Percentiles rank a stretch among this genome's conserved stretches.
These are phyloP conservation scores for Drosophila repletoides DNA, from an alignment of 1,140 invertebrate genomes.

Conservation along the genomic window DNA sequence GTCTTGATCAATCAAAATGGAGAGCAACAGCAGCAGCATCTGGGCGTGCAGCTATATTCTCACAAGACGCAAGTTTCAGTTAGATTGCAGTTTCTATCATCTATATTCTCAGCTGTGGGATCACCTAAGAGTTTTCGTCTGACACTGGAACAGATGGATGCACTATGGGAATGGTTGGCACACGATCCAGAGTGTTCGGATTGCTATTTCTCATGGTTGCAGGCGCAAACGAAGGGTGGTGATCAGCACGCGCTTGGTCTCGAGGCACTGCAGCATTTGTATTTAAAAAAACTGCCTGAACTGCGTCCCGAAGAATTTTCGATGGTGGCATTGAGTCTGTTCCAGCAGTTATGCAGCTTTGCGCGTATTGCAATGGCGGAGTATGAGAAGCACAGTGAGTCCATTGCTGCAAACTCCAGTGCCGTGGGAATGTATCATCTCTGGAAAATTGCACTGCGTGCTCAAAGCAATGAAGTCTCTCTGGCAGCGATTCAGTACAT, in stretches of 20 bases:
- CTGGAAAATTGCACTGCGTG: constrained; percentile 95
- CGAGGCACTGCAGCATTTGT: constrained; percentile 93
- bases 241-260: constrained; percentile 94
- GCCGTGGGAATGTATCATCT: constrained; percentile 94
- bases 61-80: constrained; percentile 96
- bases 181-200: constrained; percentile 92
- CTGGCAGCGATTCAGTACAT: constrained; percentile 96
- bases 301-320: constrained; percentile 93
- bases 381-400: constrained; percentile 83
- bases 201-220: constrained; percentile 95
- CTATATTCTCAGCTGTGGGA: constrained; percentile 94
- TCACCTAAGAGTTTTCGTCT: constrained; percentile 94
- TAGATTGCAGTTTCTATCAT: constrained; percentile 94
- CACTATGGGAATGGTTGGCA: constrained; percentile 94
- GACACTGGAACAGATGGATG: constrained; percentile 94
- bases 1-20: constrained; percentile 58
- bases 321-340: constrained; percentile 94
- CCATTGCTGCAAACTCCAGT: constrained; percentile 83
- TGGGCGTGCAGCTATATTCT: constrained; percentile 86
- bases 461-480: constrained; percentile 95
- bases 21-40: constrained; percentile 59
- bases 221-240: constrained; percentile 94
- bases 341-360: constrained; percentile 94
- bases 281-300: constrained; percentile 94
- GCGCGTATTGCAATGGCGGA: constrained; percentile 87